A percentile compares a stretch with the other conserved stretches of the same genome.
These are phyloP conservation scores for Parambassis ranga DNA, from an alignment of 2,797 vertebrate genomes.

Conservation along the genomic window DNA sequence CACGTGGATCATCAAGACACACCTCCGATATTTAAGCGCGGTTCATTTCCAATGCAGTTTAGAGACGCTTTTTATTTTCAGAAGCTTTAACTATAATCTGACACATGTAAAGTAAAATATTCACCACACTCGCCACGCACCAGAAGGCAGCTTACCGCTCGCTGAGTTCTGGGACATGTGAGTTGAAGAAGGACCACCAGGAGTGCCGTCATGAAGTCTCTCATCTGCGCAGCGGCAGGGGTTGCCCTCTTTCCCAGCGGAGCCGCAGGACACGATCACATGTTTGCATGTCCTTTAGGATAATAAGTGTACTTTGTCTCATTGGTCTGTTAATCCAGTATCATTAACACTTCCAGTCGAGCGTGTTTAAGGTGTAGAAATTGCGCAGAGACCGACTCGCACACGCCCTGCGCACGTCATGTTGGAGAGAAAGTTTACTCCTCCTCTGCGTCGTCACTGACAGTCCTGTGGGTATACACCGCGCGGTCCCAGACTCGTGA, in stretches of 20 bases:
- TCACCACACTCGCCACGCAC: too few species aligned
- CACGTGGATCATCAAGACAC: too few species aligned
- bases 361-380: neutral
- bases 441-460: slow-evolving; percentile 35
- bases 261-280: slow-evolving; percentile 23
- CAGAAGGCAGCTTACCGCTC: too few species aligned
- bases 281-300: slow-evolving; percentile 24
- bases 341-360: neutral
- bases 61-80: too few species aligned
- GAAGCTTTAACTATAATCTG: too few species aligned
- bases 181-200: neutral
- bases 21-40: too few species aligned
- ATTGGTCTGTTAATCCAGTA: slow-evolving; percentile 2
- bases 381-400: neutral
- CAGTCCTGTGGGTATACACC: too few species aligned
- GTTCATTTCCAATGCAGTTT: too few species aligned
- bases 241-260: slow-evolving; percentile 10
- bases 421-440: slow-evolving; percentile 15
- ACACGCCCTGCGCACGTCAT: slow-evolving; percentile 10
- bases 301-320: neutral
- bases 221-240: slow-evolving; percentile 33
- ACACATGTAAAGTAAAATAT: too few species aligned
- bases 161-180: too few species aligned
- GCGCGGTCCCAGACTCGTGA: too few species aligned
- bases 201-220: neutral